phyloP scores from a whole-genome alignment of 2,888 invertebrate species.

The Drosophila melanosoma region DNA sequence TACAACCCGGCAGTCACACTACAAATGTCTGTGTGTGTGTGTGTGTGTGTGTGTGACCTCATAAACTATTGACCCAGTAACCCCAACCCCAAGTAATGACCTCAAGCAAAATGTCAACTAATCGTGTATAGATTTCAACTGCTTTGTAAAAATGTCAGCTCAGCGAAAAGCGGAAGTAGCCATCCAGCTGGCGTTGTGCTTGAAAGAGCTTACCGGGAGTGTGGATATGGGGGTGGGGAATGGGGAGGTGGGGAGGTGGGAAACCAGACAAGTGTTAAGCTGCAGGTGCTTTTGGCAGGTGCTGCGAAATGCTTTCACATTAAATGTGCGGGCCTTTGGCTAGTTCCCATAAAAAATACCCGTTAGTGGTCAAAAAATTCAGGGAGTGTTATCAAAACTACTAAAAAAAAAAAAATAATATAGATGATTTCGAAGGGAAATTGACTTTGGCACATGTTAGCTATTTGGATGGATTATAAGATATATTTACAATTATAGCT shows the following conservation, averaged over 20 bases:
- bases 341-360: slow-evolving; percentile 7
- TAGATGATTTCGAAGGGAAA: neutral
- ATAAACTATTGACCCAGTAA: slow-evolving; percentile 80
- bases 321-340: neutral
- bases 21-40: no score
- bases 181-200: slow-evolving; percentile 25
- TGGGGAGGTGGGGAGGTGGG: slow-evolving; percentile 9
- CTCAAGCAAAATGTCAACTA: slow-evolving; percentile 71
- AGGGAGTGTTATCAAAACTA: neutral
- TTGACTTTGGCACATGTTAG: neutral
- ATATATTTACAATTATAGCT: neutral
- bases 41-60: slow-evolving; percentile 64
- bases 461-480: neutral
- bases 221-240: neutral
- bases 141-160: slow-evolving; percentile 20
- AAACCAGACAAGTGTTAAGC: slow-evolving; percentile 64
- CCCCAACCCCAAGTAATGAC: slow-evolving; percentile 75
- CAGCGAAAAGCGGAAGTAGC: slow-evolving; percentile 47
- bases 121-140: slow-evolving; percentile 68
- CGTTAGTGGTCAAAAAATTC: neutral
- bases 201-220: slow-evolving; percentile 18
- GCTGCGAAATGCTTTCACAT: slow-evolving; percentile 2
- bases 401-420: neutral
- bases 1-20: neutral
- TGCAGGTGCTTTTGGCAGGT: slow-evolving; percentile 13